Evolutionary conservation across 2,888 invertebrate genomes (phyloP), one percentile per base, ranked within the genome.

Genomic region (Cheilosia variabilis): DNA sequence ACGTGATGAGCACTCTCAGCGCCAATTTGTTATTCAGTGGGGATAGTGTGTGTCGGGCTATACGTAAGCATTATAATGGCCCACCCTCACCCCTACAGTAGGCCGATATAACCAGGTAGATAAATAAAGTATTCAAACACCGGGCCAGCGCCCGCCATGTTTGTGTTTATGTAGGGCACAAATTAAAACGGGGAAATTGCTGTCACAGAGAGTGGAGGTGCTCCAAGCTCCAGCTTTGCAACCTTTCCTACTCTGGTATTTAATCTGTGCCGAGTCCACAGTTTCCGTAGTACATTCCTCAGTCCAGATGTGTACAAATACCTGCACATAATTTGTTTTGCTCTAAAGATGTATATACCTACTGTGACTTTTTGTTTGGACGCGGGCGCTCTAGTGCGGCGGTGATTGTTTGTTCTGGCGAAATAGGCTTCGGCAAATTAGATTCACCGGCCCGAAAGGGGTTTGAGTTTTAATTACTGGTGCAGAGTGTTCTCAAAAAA

Each of bases 131-230:
- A 72, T 72, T 77, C 77, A 58, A 82, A 77, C 72, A 62, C 50
- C 22, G 66, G 71, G 52, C 66, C 68, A 52, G 41, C 27, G 17
- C 19, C 45, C 27, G 15, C 45, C 19, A 24, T 62, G 72, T 68
- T 82, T 66, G 66, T 82, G 65, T 71, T 77, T 73, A 47, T 82
- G 71, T 62, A 43, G 71, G 66, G 60, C 63, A 15, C 27, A 78
- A 78, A 73, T 83, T 83, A 63, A 78, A 78, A 68, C 52, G 63
- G 78, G 24, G 27, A 83, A 78, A 63, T 78, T 73, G 52, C 65
- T 63, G 66, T 68, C 78, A 50, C 62, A 45, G 53, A n/a, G 43
- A 69, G 27, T 78, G 63, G 37, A 37, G 37, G 31, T 45, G 34
- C 55, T 58, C n/a, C 17, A 27, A 22, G 22, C 55, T 60, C 37